A percentile compares a stretch with the other conserved stretches of the same genome.
Evolutionary conservation across 1,140 invertebrate species (phyloP).

Genomic region (Helicoverpa armigera): DNA sequence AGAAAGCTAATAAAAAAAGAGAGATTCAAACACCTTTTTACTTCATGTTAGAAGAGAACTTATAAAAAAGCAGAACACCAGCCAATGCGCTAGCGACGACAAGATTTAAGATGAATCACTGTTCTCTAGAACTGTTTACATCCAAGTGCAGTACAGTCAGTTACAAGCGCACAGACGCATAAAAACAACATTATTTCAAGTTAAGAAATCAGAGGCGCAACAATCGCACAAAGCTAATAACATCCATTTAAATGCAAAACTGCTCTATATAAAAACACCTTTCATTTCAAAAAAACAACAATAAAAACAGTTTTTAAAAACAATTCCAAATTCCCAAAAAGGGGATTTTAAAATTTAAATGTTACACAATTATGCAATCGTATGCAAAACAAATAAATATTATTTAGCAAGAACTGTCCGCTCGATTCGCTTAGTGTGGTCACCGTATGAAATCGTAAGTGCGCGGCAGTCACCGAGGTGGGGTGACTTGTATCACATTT

Average conservation of each 20-base stretch:
- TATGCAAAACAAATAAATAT: slow-evolving; percentile 31
- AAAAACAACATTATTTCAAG: too few relatives aligned
- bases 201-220: too few relatives aligned
- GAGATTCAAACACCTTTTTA: too few relatives aligned
- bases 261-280: background rate
- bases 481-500: background rate
- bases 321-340: slow-evolving; percentile 10
- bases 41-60: too few relatives aligned
- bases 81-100: too few relatives aligned
- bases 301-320: background rate
- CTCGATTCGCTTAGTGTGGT: slow-evolving; percentile 51
- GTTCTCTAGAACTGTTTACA: too few relatives aligned
- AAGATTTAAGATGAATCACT: too few relatives aligned
- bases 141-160: too few relatives aligned
- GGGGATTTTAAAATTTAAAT: background rate
- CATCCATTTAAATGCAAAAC: background rate
- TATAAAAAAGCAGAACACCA: too few relatives aligned
- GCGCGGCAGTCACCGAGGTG: slow-evolving; percentile 5
- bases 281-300: background rate
- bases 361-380: slow-evolving; percentile 7
- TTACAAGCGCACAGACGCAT: too few relatives aligned
- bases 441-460: slow-evolving; percentile 54
- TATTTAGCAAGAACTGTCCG: slow-evolving; percentile 42
- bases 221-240: too few relatives aligned
- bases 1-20: too few relatives aligned